Evolutionary conservation across 2,797 vertebrate genomes (phyloP).

Genomic region (Diplodus sargus): DNA sequence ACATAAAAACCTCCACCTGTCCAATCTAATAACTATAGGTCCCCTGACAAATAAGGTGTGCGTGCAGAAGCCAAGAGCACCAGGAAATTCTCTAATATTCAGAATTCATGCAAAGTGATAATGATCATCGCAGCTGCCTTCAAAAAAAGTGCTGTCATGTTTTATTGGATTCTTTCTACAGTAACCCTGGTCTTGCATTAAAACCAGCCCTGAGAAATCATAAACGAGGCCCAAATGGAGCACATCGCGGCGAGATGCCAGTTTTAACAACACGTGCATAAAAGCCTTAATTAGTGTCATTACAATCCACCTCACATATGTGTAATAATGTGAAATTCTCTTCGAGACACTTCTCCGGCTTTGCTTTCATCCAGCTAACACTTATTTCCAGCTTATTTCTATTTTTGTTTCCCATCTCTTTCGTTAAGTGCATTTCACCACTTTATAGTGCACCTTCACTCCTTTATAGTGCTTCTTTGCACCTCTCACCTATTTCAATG

Average conservation of each 20-base stretch:
- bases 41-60: conserved; percentile 62
- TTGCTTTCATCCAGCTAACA: conserved; percentile 47
- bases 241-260: conserved; percentile 46
- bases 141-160: conserved; percentile 29
- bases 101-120: conserved; percentile 44
- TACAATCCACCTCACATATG: conserved; percentile 42
- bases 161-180: conserved; percentile 44
- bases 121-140: conserved; percentile 29
- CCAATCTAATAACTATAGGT: conserved; percentile 56
- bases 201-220: conserved; percentile 28
- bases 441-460: conserved; percentile 26
- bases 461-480: conserved; percentile 47
- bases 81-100: conserved; percentile 38
- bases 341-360: background rate
- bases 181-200: conserved; percentile 25
- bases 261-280: conserved; percentile 56
- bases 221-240: conserved; percentile 40
- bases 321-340: conserved; percentile 31
- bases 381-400: background rate
- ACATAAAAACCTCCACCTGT: conserved; percentile 60
- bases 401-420: conserved; percentile 39
- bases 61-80: conserved; percentile 34
- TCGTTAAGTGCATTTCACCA: conserved; percentile 47
- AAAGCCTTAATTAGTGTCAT: conserved; percentile 71
- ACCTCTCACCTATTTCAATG: conserved; percentile 42